These are phyloP conservation scores for Corythornis madagascariensis DNA, from an alignment of 2,113 vertebrate genomes.

Conservation along the genomic window DNA sequence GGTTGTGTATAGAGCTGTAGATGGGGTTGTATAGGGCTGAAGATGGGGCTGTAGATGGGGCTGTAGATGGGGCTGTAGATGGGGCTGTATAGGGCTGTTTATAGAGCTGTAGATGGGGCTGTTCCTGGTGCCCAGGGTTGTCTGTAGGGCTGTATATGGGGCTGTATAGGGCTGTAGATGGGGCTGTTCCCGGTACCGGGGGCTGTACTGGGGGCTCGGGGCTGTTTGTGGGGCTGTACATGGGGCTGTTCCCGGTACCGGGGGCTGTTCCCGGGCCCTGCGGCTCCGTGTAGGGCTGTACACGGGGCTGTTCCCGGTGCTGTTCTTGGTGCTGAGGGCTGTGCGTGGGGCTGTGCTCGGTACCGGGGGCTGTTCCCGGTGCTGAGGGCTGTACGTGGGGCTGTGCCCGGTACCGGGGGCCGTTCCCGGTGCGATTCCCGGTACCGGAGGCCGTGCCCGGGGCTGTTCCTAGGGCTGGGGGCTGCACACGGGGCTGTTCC, in stretches of 20 bases:
- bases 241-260: no score
- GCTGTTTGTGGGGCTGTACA: no score
- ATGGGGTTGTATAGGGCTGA: background rate
- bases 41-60: background rate
- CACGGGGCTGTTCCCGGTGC: background rate
- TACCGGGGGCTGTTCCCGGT: accelerated
- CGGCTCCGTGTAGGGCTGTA: background rate
- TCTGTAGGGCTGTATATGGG: background rate
- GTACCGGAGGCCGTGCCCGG: background rate
- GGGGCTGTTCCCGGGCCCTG: no score
- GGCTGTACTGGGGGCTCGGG: background rate
- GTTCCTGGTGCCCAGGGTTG: no score
- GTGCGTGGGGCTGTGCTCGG: accelerated
- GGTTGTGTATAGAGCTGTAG: background rate
- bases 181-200: background rate
- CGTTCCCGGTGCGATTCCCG: background rate
- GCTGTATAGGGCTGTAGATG: background rate
- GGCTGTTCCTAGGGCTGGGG: background rate
- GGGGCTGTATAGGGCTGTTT: no score
- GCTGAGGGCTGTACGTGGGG: background rate
- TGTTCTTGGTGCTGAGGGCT: background rate
- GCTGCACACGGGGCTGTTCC: background rate
- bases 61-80: background rate
- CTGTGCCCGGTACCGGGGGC: background rate
- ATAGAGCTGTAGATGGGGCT: no score